These are phyloP conservation scores for Bufotes viridis DNA, from an alignment of 2,797 vertebrate species.

Conservation along the genomic window DNA sequence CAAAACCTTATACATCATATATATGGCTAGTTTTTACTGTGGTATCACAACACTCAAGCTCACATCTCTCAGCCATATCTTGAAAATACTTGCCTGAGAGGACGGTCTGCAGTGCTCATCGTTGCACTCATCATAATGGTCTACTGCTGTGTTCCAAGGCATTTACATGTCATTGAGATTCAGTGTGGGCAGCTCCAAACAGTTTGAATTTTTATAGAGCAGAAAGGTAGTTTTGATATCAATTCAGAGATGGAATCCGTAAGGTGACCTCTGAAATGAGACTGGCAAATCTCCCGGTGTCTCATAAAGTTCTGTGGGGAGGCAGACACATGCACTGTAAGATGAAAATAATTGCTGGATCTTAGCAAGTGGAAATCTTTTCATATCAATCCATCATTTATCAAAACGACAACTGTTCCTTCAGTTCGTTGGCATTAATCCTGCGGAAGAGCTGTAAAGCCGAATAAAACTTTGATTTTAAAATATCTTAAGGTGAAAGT, in stretches of 20 bases:
- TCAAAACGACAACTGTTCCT: conserved; percentile 76
- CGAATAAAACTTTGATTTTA: conserved; percentile 66
- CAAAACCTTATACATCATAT: not conserved
- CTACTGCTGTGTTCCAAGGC: conserved; percentile 55
- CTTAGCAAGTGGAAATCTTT: conserved; percentile 75
- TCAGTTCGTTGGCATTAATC: conserved; percentile 65
- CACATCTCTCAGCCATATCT: conserved; percentile 9
- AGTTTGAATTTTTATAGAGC: conserved; percentile 63
- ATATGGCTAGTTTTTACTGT: not conserved
- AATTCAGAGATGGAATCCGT: conserved; percentile 62
- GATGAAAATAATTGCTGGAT: conserved; percentile 74
- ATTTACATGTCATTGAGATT: conserved; percentile 63
- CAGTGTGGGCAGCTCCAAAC: conserved; percentile 60
- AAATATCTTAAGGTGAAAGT: conserved; percentile 35
- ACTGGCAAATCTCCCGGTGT: conserved; percentile 58
- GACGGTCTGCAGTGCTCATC: conserved; percentile 45
- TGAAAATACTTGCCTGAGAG: conserved; percentile 28
- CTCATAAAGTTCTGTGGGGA: conserved; percentile 56
- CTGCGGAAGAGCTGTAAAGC: conserved; percentile 70
- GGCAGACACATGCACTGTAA: conserved; percentile 57
- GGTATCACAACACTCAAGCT: not conserved
- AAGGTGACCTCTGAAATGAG: conserved; percentile 62
- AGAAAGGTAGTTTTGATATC: conserved; percentile 64
- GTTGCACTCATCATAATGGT: conserved; percentile 37
- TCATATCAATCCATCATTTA: conserved; percentile 75